These are phyloP conservation scores for Calyptomena viridis DNA, from an alignment of 2,113 vertebrate species.

Conservation along the genomic window DNA sequence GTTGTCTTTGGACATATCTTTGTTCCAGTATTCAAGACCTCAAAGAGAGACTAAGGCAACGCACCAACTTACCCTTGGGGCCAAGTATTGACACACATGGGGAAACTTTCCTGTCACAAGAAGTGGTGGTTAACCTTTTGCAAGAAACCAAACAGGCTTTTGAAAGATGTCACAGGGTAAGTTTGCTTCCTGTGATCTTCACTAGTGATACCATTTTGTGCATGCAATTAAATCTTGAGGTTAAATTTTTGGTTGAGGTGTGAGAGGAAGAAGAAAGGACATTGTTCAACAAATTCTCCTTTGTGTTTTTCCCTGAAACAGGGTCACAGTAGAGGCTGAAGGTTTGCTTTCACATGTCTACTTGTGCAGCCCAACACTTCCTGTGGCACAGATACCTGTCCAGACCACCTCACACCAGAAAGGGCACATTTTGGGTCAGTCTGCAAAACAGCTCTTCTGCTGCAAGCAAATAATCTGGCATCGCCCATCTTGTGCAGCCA, in stretches of 20 bases:
- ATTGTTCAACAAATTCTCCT: neutral
- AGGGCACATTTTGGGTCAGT: neutral
- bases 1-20: neutral
- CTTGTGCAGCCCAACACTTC: neutral
- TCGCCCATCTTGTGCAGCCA: neutral
- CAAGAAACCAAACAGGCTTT: conserved; percentile 98
- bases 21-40: conserved; percentile 91
- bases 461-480: neutral
- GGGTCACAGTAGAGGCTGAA: neutral
- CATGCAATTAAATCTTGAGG: neutral
- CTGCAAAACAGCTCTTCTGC: neutral
- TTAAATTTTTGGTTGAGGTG: neutral
- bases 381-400: neutral
- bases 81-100: conserved; percentile 96
- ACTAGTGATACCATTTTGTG: neutral
- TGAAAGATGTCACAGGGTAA: conserved; percentile 96
- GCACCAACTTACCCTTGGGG: conserved; percentile 91
- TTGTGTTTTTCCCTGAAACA: neutral
- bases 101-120: conserved; percentile 95
- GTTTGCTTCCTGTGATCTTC: neutral
- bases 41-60: conserved; percentile 93
- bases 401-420: neutral
- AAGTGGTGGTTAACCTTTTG: conserved; percentile 95
- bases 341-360: neutral
- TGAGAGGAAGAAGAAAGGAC: neutral